Conservation (phyloP, 2,797 vertebrate species). For the Lutjanus argentimaculatus region DNA sequence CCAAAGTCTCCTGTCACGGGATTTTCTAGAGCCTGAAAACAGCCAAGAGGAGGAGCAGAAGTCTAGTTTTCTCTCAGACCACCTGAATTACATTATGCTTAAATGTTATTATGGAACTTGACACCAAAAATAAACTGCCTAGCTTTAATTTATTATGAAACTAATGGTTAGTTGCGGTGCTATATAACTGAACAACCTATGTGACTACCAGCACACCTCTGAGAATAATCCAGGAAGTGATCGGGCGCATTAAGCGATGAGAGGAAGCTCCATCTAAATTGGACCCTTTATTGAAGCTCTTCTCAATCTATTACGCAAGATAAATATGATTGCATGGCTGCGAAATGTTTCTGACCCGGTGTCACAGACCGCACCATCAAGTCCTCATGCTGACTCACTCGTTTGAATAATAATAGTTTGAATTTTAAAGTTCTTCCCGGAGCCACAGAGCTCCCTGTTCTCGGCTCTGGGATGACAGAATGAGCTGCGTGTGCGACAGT, state of each 20-base stretch:
- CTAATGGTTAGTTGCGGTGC: neutral
- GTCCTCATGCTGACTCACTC: conserved; percentile 45
- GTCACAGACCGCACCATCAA: conserved; percentile 42
- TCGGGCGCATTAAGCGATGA: conserved; percentile 43
- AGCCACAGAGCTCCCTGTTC: conserved; percentile 37
- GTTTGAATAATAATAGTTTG: conserved; percentile 52
- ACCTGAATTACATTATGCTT: too few species aligned
- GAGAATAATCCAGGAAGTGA: conserved; percentile 24
- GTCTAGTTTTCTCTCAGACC: too few species aligned
- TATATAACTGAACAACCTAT: conserved; percentile 21
- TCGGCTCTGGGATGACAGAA: conserved; percentile 46
- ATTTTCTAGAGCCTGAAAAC: too few species aligned
- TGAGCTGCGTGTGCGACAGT: conserved; percentile 40
- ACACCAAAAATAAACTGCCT: too few species aligned
- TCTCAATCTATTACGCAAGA: conserved; percentile 44
- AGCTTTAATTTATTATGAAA: neutral
- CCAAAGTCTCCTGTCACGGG: too few species aligned
- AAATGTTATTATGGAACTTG: too few species aligned
- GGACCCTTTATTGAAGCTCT: conserved; percentile 41
- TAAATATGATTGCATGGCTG: conserved; percentile 30
- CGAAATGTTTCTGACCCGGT: conserved; percentile 46
- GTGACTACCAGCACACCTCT: neutral
- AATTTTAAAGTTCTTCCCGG: conserved; percentile 56
- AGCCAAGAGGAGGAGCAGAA: too few species aligned
- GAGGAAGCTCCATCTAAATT: conserved; percentile 37